phyloP scores from a whole-genome alignment of 2,888 invertebrate species.

The Eudemis profundana region DNA sequence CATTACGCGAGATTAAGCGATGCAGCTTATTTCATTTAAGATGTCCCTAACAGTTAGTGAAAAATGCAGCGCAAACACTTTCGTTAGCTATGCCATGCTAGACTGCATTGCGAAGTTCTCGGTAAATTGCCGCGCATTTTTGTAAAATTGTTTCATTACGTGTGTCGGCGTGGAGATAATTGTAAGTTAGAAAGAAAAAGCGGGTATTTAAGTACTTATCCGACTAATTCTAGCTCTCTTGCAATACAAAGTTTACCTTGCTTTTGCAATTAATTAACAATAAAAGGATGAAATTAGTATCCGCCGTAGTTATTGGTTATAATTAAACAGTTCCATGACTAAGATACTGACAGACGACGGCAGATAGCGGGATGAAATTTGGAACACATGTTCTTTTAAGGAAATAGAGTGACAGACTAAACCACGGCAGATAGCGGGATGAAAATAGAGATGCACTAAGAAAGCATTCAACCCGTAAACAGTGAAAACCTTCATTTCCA shows the following conservation, averaged over 20 bases:
- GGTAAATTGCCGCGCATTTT: constrained; percentile 41
- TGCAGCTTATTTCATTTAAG: too few species aligned
- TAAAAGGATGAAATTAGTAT: not conserved
- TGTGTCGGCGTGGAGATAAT: constrained; percentile 33
- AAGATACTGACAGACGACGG: too few species aligned
- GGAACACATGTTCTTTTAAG: too few species aligned
- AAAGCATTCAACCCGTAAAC: too few species aligned
- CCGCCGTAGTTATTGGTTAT: not conserved
- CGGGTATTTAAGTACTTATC: constrained; percentile 26
- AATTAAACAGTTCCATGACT: too few species aligned
- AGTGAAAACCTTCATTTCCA: too few species aligned
- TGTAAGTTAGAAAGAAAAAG: constrained; percentile 37
- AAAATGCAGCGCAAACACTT: constrained; percentile 37
- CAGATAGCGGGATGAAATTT: too few species aligned
- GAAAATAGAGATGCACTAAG: too few species aligned
- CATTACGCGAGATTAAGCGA: constrained; percentile 28
- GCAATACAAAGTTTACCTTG: not conserved
- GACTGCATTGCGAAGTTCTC: constrained; percentile 32
- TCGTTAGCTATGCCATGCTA: constrained; percentile 23
- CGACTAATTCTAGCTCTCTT: not conserved
- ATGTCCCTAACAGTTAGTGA: constrained; percentile 18
- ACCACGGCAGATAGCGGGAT: too few species aligned
- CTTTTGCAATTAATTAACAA: not conserved
- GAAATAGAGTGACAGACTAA: too few species aligned
- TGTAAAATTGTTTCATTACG: constrained; percentile 42